Base-by-base conservation (phyloP, 2,888 invertebrate species). In the Melieria crassipennis region DNA sequence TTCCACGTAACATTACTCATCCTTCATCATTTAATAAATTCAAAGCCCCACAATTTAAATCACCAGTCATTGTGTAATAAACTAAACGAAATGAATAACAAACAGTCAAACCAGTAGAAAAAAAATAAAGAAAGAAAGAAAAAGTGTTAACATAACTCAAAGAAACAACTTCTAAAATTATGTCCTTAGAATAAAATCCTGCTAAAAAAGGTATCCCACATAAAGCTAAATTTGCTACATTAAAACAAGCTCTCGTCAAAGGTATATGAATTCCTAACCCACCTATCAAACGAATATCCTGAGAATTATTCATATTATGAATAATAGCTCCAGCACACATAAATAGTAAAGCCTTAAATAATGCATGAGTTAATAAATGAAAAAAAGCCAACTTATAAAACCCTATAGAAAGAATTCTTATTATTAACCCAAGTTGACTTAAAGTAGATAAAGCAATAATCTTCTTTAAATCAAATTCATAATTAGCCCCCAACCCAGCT, bases 391-490 rank as follows among this genome's bases (percentile, higher is more conserved):
- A 88, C 73, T 88, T 84, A 76, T 82, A 80, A 73, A 88, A 86
- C 0, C 89, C 89, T 79, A 91, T 84, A 1, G 88, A 88, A 1
- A 30, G 30, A 30, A 30, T 30, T 30, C 30, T 30, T 3, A 30
- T 30, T 30, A 30, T 30, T 30, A 30, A 30, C 2, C 30, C 30
- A 30, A 30, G 30, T 30, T 30, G 30, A 30, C 30, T 30, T 3
- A 30, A 30, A 30, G 30, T 30, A 30, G 93, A 92, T 81, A 92
- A 88, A 82, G 92, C 93, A 91, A 93, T 92, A 90, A 92, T 91
- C 88, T 92, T 93, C 86, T 93, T 93, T 82, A 92, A 88, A 88
- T 93, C 92, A 79, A 87, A 89, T 74, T 91, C 90, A 89, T 88
- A 90, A 88, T 89, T 90, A 78, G 90, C 91, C 0, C 89, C 88